Percentiles rank a stretch among this genome's conserved stretches.
These are phyloP conservation scores for Pangasius macronema DNA, from an alignment of 2,797 vertebrate species.

Conservation along the genomic window DNA sequence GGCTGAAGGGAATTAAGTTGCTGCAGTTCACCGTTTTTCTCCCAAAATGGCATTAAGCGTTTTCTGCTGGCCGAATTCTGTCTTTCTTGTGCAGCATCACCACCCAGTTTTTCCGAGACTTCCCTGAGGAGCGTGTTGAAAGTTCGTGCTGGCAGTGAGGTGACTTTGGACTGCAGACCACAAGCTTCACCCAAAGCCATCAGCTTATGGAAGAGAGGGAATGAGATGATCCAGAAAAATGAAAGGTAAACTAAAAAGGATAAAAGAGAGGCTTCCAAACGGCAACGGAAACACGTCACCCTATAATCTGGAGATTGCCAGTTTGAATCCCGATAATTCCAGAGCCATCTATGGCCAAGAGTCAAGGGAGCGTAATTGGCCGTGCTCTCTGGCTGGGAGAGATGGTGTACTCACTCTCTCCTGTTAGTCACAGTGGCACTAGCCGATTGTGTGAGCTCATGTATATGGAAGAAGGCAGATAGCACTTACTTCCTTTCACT, in stretches of 20 bases:
- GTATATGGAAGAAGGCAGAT: not conserved
- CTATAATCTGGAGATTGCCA: not conserved
- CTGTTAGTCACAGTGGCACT: not conserved
- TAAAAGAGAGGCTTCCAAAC: not conserved
- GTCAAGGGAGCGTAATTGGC: not conserved
- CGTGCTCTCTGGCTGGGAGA: not conserved
- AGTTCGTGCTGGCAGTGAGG: constrained; percentile 85
- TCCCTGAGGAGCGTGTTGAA: constrained; percentile 85
- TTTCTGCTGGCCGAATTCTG: constrained; percentile 40
- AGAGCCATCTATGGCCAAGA: not conserved
- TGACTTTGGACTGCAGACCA: constrained; percentile 90
- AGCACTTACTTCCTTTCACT: not conserved
- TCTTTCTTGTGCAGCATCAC: constrained; percentile 76
- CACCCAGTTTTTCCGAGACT: constrained; percentile 89
- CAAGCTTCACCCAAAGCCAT: constrained; percentile 88
- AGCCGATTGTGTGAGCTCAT: not conserved
- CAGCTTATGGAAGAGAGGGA: constrained; percentile 90
- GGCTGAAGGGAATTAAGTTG: constrained; percentile 40
- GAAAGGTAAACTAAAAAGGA: constrained; percentile 79
- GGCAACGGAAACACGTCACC: not conserved
- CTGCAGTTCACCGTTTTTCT: constrained; percentile 42
- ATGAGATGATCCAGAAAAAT: constrained; percentile 80
- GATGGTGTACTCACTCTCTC: not conserved
- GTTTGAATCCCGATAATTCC: not conserved
- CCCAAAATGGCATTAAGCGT: constrained; percentile 47